Evolutionary conservation across 23 tunicate genomes (phyloP).

Genomic region (Oikopleura vanhoeffeni): DNA sequence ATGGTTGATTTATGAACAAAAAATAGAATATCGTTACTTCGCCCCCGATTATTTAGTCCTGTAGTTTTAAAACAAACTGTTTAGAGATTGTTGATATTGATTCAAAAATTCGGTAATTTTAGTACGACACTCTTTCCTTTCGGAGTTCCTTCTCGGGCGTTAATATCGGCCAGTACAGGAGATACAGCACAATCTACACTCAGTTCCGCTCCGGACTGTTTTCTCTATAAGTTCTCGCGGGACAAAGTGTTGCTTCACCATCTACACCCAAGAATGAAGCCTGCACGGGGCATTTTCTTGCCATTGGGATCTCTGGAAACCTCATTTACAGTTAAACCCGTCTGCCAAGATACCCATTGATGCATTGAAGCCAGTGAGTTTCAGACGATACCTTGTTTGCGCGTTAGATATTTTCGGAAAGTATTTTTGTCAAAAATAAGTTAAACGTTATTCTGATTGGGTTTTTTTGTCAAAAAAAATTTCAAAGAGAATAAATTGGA

Average conservation of each 20-base stretch:
- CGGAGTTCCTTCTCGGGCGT: slow-evolving; percentile 55
- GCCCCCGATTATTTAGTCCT: too few species aligned
- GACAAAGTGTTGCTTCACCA: neutral
- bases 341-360: neutral
- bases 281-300: slow-evolving; percentile 18
- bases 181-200: neutral
- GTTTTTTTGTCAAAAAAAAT: too few species aligned
- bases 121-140: too few species aligned
- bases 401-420: too few species aligned
- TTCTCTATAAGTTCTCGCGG: neutral
- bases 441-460: too few species aligned
- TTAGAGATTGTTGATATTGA: too few species aligned
- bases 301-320: neutral
- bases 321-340: neutral
- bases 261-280: slow-evolving; percentile 28
- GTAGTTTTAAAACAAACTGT: too few species aligned
- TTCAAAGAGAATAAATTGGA: too few species aligned
- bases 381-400: slow-evolving; percentile 24
- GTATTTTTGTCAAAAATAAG: too few species aligned
- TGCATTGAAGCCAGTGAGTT: neutral
- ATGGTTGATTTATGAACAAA: too few species aligned
- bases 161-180: slow-evolving; percentile 53
- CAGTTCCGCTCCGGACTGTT: neutral
- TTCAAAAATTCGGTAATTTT: too few species aligned
- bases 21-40: too few species aligned